Conservation (phyloP, 37 sponge, comb jelly and placozoan species). For the Spongia lamella region DNA sequence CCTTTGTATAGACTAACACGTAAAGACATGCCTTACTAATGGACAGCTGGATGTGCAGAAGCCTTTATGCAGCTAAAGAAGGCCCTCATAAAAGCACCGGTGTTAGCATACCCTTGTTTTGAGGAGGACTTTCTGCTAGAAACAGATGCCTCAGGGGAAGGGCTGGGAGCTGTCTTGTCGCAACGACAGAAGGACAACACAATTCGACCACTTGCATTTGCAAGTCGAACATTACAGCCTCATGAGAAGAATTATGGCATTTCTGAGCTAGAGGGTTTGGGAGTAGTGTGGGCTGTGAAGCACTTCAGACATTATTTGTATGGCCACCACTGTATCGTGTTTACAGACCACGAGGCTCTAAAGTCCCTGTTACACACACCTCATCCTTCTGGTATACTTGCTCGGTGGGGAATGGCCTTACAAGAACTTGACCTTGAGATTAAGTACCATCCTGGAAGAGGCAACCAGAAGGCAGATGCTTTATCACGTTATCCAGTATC, state of each 20-base stretch:
- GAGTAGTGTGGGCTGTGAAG: conserved; percentile 66
- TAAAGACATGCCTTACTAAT: conserved; percentile 37
- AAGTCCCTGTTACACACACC: conserved; percentile 60
- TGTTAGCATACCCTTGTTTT: conserved; percentile 49
- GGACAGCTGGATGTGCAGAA: conserved; percentile 34
- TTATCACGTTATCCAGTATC: conserved; percentile 31
- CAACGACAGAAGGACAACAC: conserved; percentile 42
- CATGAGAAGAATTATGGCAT: conserved; percentile 56
- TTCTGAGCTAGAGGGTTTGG: conserved; percentile 60
- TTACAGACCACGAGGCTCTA: conserved; percentile 62
- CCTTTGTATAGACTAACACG: conserved; percentile 37
- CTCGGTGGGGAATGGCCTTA: conserved; percentile 63
- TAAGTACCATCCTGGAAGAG: conserved; percentile 35
- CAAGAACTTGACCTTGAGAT: conserved; percentile 41
- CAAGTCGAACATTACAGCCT: conserved; percentile 53
- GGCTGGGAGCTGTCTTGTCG: conserved; percentile 58
- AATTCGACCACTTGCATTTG: conserved; percentile 38
- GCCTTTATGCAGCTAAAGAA: conserved; percentile 52
- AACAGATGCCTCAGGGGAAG: conserved; percentile 57
- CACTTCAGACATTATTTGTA: conserved; percentile 66
- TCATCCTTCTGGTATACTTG: conserved; percentile 58
- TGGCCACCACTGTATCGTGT: conserved; percentile 47
- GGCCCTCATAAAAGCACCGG: conserved; percentile 24
- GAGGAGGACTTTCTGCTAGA: conserved; percentile 25
- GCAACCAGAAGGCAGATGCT: conserved; percentile 53